Conservation (phyloP, 92 coral and sea anemone species). For the Zoanthus solanderi region DNA sequence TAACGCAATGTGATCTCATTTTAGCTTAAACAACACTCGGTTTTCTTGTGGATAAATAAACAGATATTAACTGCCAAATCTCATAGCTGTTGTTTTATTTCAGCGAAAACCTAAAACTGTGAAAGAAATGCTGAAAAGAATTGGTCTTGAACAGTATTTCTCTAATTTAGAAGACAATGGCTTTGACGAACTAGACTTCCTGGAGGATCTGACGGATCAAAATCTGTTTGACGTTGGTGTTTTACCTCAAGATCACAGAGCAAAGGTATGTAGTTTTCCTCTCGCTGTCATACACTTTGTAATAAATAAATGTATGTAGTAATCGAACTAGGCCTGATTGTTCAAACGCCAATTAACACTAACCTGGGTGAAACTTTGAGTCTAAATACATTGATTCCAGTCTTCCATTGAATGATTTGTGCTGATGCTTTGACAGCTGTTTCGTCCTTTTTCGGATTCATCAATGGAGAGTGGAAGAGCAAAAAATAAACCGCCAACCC, state of each 20-base stretch:
- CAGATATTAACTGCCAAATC: not conserved
- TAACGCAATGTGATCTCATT: not conserved
- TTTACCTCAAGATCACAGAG: conserved; percentile 71
- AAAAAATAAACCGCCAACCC: too few relatives aligned
- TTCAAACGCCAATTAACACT: too few relatives aligned
- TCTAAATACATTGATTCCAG: too few relatives aligned
- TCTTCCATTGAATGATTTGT: too few relatives aligned
- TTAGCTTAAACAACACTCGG: not conserved
- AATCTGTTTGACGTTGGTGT: conserved; percentile 71
- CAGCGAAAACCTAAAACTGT: conserved; percentile 84
- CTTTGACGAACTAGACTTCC: conserved; percentile 80
- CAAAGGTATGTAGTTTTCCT: conserved; percentile 19
- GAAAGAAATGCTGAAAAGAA: conserved; percentile 74
- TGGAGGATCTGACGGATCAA: conserved; percentile 74
- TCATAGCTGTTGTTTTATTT: not conserved
- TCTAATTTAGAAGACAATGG: conserved; percentile 74
- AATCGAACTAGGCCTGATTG: too few relatives aligned
- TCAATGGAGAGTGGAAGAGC: too few relatives aligned
- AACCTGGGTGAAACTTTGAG: too few relatives aligned
- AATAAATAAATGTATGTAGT: too few relatives aligned
- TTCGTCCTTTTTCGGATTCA: too few relatives aligned
- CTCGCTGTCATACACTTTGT: too few relatives aligned
- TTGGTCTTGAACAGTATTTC: conserved; percentile 79
- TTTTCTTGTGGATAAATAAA: not conserved
- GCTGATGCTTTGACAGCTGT: too few relatives aligned